These are phyloP conservation scores for Streptopelia turtur DNA, from an alignment of 2,797 vertebrate genomes.

Conservation along the genomic window DNA sequence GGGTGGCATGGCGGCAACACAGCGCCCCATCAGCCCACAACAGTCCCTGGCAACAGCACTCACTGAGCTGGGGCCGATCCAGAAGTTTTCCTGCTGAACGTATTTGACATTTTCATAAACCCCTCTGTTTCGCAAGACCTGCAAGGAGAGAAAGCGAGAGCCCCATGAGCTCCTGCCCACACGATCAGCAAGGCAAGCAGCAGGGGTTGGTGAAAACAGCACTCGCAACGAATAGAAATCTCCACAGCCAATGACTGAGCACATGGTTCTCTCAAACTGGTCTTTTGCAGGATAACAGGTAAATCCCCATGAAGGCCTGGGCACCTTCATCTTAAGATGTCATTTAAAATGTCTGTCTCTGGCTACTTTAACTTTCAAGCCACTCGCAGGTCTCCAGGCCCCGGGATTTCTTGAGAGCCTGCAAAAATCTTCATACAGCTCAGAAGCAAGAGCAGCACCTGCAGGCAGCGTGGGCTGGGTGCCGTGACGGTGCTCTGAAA, in stretches of 20 bases:
- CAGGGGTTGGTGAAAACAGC: not conserved
- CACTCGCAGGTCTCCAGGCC: not conserved
- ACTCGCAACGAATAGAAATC: not conserved
- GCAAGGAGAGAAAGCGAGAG: not conserved
- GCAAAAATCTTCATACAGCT: not conserved
- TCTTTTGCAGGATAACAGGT: not conserved
- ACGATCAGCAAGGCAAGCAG: not conserved
- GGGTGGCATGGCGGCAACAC: not conserved
- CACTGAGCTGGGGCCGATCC: constrained; percentile 97
- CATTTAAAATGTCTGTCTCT: not conserved
- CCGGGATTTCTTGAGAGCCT: not conserved
- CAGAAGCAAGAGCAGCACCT: not conserved
- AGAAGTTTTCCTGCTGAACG: constrained; percentile 98
- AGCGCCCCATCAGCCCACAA: not conserved
- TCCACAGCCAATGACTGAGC: not conserved
- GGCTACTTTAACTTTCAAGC: not conserved
- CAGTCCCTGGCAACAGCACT: constrained; percentile 48
- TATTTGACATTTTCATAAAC: constrained; percentile 98
- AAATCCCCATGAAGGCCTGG: not conserved
- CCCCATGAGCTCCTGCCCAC: not conserved
- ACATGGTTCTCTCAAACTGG: not conserved
- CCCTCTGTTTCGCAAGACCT: constrained; percentile 95
- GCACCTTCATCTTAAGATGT: not conserved
- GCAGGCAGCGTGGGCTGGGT: not conserved
- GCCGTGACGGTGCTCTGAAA: not conserved